A percentile compares a stretch with the other conserved stretches of the same genome.
These are phyloP conservation scores for Geodia barretti DNA, from an alignment of 37 sponge, comb jelly and placozoan genomes.

Conservation along the genomic window DNA sequence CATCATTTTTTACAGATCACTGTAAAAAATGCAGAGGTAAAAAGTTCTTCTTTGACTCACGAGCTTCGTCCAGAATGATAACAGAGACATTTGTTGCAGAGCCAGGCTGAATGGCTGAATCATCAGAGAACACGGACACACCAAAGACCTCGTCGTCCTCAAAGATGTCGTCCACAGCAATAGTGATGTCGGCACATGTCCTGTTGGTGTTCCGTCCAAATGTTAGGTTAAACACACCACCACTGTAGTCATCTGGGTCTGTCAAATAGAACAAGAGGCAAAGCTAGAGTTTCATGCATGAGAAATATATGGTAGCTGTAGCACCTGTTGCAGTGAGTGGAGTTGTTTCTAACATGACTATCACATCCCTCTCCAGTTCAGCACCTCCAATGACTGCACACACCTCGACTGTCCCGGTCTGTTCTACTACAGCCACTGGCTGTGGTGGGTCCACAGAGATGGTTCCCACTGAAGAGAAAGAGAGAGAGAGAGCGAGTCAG, in stretches of 20 bases:
- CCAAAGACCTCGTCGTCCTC: neutral
- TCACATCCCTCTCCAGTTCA: neutral
- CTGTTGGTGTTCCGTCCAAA: neutral
- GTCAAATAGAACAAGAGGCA: no score
- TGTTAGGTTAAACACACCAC: neutral
- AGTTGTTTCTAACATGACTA: neutral
- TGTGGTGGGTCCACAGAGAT: neutral
- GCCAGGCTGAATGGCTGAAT: neutral
- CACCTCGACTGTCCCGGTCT: neutral
- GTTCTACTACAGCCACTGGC: neutral
- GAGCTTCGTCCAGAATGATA: neutral
- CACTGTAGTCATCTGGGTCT: slow-evolving; percentile 3
- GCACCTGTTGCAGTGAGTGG: neutral
- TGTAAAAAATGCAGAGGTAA: no score
- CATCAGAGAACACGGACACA: neutral
- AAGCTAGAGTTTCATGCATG: no score
- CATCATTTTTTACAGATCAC: no score
- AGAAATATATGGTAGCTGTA: no score
- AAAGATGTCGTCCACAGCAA: neutral
- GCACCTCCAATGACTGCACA: neutral
- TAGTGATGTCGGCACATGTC: neutral
- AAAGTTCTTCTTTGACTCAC: no score
- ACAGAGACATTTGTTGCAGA: neutral
- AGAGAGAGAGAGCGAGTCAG: no score
- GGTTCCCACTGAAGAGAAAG: neutral